These are phyloP conservation scores for Microcaecilia unicolor DNA, from an alignment of 2,797 vertebrate species.

Conservation along the genomic window DNA sequence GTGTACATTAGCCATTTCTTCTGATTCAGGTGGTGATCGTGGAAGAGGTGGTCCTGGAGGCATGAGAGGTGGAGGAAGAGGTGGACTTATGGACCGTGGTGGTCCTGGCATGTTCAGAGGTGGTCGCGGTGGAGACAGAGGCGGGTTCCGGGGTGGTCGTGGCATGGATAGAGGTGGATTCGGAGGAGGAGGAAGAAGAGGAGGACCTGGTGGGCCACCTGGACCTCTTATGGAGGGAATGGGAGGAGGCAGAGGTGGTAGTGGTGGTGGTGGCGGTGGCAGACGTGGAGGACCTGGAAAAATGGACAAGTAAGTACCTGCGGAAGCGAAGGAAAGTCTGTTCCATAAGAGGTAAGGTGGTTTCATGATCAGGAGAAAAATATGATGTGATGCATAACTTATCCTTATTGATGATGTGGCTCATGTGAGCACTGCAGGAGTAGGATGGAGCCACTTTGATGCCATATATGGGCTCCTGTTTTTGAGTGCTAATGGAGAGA, in stretches of 20 bases:
- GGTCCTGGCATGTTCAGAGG: conserved; percentile 84
- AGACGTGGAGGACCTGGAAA: conserved; percentile 77
- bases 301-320: conserved; percentile 83
- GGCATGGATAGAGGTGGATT: conserved; percentile 91
- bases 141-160: conserved; percentile 81
- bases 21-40: conserved; percentile 63
- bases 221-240: conserved; percentile 88
- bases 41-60: conserved; percentile 84
- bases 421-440: no score
- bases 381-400: no score
- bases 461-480: no score
- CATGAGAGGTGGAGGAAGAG: conserved; percentile 81
- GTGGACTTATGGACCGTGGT: conserved; percentile 74
- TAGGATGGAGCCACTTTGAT: no score
- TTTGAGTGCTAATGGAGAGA: no score
- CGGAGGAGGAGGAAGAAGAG: conserved; percentile 70
- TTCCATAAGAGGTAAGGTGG: no score
- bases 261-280: conserved; percentile 51
- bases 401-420: no score
- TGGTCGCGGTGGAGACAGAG: conserved; percentile 80
- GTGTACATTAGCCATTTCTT: background rate
- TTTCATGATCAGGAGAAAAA: no score
- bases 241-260: conserved; percentile 63
- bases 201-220: conserved; percentile 66
- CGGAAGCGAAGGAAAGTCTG: no score